Evolutionary conservation across 2,888 invertebrate species (phyloP), one percentile per base, ranked within the genome.

Genomic region (Leucophora obtusa): DNA sequence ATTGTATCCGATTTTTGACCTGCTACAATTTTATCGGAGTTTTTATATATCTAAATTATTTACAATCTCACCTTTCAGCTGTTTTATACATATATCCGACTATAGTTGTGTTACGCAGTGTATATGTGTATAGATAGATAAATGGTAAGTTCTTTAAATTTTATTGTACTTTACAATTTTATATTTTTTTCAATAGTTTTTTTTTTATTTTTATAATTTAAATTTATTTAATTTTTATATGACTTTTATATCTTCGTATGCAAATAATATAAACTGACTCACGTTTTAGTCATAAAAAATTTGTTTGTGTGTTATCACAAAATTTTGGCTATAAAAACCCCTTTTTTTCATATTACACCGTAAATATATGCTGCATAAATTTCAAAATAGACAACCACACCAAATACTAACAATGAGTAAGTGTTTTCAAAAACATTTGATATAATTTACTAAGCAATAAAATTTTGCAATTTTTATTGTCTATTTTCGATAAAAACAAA

Each of bases 261-360:
- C 73, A 81, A 81, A 70, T 59, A 65, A 60, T 51, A 43, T 50
- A 56, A n/a, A 62, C 73, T 79, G 69, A 65, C 62, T 77, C 77
- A 81, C 77, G 81, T 73, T 77, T 81, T 60, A 33, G 47, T 24
- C 81, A 77, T 81, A 73, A 81, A 81, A 73, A 70, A 60, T 35
- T 35, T 28, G 33, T 58, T 9, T 54, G 15, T 59, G 15, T 60
- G 75, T 71, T 81, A 70, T 73, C 65, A 72, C 75, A 71, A 66
- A 80, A 76, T 54, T 63, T 72, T 73, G 76, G 15, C 70, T 60
- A 70, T 77, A 77, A 77, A 76, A 73, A 53, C 79, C 68, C 56
- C 66, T 68, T 68, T 43, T 15, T 21, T 59, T 43, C 70, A 66
- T 50, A 63, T 59, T 59, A 69, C 21, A 53, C 28, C 43, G 14